Conservation (phyloP, 2,888 invertebrate genomes). For the Chrysolina oricalcia region DNA sequence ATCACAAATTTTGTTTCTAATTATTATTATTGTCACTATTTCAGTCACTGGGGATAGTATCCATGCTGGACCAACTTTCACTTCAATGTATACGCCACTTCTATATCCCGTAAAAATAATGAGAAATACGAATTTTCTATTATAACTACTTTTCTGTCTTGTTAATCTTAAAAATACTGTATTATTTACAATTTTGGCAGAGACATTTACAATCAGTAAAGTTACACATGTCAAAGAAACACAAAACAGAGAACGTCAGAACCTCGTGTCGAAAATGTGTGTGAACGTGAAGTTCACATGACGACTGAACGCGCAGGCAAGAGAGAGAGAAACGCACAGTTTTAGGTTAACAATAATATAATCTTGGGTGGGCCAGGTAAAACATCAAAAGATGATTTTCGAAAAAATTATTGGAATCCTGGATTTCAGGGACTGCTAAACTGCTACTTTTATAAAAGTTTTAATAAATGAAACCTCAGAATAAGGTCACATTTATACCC, state of each 20-base stretch:
- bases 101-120: not conserved
- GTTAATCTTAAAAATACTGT: slow-evolving; percentile 34
- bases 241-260: not conserved
- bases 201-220: slow-evolving; percentile 41
- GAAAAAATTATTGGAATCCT: no score
- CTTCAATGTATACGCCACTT: not conserved
- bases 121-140: slow-evolving; percentile 19
- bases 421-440: no score
- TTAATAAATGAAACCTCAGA: no score
- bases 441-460: no score
- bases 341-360: no score
- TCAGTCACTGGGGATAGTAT: slow-evolving; percentile 32
- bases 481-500: no score
- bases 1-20: slow-evolving; percentile 44
- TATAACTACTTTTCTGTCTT: slow-evolving; percentile 28
- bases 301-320: no score
- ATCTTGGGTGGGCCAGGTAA: no score
- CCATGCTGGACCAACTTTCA: slow-evolving; percentile 21
- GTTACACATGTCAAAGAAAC: slow-evolving; percentile 22
- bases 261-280: no score
- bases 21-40: slow-evolving; percentile 43
- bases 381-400: no score
- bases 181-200: slow-evolving; percentile 51
- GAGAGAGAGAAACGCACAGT: no score
- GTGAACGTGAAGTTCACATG: no score